Evolutionary conservation across 2,888 invertebrate genomes (phyloP), one percentile per base, ranked within the genome.

Genomic region (Gnatocerus cornutus): DNA sequence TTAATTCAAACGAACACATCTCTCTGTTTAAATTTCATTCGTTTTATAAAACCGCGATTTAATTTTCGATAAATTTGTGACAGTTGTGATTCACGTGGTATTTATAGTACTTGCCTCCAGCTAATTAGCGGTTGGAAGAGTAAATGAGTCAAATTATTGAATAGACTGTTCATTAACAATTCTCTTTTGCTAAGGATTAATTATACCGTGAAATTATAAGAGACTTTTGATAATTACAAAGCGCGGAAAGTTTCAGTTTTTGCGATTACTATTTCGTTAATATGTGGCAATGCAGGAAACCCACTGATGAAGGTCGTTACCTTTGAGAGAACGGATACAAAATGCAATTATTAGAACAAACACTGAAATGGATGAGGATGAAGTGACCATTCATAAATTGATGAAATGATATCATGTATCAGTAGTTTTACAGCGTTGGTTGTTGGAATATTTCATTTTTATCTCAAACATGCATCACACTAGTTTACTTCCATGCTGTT

Each of bases 111-210:
- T 3, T 12, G 14, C 9, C 12, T 13, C 10, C 16, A 2, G n/a
- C 33, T 53, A 53, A 53, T 53, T 53, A 53, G 9, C 33, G 16
- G 53, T 37, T 33, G 29, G n/a, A 53, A 37, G 37, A 53, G 53
- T 29, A 27, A 52, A 27, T 10, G 27, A 27, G 10, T 9, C 50
- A 50, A 12, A 52, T 52, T 29, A 52, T 30, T 30, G 21, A n/a
- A 9, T n/a, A 52, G 16, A 6, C 14, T 12, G 3, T 16, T 46
- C 46, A 46, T 53, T 53, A 37, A 37, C 10, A 14, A 53, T 53
- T 53, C 53, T 10, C 53, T 33, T 52, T 53, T 14, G 37, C n/a
- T 16, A 6, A 5, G 13, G 12, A 53, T 12, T 29, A 50, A 50
- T 50, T 50, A 29, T 46, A n/a, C 7, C 16, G 9, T 46, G 14